Percentiles rank a stretch among this genome's conserved stretches.
These are phyloP conservation scores for Diglossa brunneiventris DNA, from an alignment of 2,113 vertebrate species.

Conservation along the genomic window DNA sequence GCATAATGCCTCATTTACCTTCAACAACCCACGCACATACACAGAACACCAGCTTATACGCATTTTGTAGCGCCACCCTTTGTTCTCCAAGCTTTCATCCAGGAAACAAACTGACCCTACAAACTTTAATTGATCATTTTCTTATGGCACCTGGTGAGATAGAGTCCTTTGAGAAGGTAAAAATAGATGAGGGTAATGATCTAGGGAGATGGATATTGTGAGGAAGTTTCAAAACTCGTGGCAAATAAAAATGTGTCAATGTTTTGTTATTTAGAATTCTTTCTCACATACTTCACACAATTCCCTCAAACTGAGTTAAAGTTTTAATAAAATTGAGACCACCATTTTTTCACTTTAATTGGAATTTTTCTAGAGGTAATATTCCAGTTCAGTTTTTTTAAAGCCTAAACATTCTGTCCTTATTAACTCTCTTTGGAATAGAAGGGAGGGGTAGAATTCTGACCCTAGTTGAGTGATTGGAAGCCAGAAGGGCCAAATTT, in stretches of 20 bases:
- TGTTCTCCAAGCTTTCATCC: conserved; percentile 36
- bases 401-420: not conserved
- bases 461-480: not conserved
- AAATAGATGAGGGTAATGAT: not conserved
- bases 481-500: not conserved
- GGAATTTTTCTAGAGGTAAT: not conserved
- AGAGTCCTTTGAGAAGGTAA: not conserved
- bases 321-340: not conserved
- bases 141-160: not conserved
- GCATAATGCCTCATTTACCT: conserved; percentile 50
- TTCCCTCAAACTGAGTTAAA: not conserved
- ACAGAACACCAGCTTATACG: not conserved
- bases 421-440: not conserved
- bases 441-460: not conserved
- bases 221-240: not conserved
- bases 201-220: not conserved
- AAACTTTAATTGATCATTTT: not conserved
- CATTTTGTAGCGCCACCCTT: not conserved
- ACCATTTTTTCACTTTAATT: not conserved
- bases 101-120: not conserved
- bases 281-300: not conserved
- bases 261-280: not conserved
- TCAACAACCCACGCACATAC: not conserved
- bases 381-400: not conserved
- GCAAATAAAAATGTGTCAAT: not conserved